These are phyloP conservation scores for Amphipoea oculea DNA, from an alignment of 2,888 invertebrate genomes.

Conservation along the genomic window DNA sequence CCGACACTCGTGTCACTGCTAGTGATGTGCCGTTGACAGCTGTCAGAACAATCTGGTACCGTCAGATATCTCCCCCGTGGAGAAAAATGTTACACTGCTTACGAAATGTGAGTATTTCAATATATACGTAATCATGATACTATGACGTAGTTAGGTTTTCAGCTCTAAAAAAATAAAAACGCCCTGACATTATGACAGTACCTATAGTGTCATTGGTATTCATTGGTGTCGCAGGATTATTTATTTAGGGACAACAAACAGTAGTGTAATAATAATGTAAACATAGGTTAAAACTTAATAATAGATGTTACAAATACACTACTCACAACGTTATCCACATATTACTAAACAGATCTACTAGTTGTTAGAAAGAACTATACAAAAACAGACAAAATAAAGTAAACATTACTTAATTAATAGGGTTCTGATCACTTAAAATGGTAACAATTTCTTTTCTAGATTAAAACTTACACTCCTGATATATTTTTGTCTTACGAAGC, in stretches of 20 bases:
- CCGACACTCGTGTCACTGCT: constrained; percentile 15
- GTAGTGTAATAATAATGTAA: too few species aligned
- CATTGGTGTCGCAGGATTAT: neutral
- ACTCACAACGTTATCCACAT: too few species aligned
- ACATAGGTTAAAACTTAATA: too few species aligned
- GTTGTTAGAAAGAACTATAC: too few species aligned
- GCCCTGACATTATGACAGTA: neutral
- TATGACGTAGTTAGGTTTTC: neutral
- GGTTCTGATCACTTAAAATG: too few species aligned
- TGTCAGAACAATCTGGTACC: constrained; percentile 36
- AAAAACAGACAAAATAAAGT: too few species aligned
- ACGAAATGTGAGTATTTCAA: constrained; percentile 3
- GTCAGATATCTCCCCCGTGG: neutral
- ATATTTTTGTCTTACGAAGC: neutral
- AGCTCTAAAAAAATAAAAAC: neutral
- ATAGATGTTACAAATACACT: too few species aligned
- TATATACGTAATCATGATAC: constrained; percentile 12
- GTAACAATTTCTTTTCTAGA: too few species aligned
- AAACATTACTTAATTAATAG: too few species aligned
- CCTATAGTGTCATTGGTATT: neutral
- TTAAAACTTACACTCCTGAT: neutral
- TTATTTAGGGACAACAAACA: too few species aligned
- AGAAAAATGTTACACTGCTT: constrained; percentile 28
- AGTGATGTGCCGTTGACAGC: constrained; percentile 47
- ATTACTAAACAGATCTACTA: too few species aligned